These are phyloP conservation scores for Frankliniella fusca DNA, from an alignment of 2,888 invertebrate species.

Conservation along the genomic window DNA sequence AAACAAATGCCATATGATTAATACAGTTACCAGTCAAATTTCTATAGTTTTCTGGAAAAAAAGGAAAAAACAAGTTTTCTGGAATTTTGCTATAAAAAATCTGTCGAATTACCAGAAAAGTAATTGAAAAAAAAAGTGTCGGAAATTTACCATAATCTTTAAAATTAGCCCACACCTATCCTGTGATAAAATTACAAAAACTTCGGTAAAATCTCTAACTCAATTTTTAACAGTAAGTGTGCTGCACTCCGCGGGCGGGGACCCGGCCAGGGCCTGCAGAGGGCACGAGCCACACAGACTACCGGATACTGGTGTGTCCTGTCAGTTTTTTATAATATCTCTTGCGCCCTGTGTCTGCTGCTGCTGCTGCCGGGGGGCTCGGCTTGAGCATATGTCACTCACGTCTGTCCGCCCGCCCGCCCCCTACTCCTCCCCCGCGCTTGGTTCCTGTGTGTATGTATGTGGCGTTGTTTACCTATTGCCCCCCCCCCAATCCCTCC, in stretches of 20 bases:
- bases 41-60: no score
- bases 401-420: neutral
- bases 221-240: neutral
- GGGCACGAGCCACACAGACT: neutral
- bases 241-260: neutral
- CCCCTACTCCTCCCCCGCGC: neutral
- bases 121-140: no score
- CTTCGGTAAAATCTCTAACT: no score
- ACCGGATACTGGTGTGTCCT: neutral
- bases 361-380: neutral
- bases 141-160: no score
- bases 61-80: no score
- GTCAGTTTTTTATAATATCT: neutral
- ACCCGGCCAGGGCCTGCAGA: neutral
- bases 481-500: neutral
- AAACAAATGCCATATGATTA: no score
- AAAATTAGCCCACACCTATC: no score
- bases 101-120: no score
- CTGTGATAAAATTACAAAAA: no score
- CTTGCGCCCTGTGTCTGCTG: neutral
- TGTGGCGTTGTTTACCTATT: neutral
- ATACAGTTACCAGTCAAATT: no score
- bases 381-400: slow-evolving; percentile 26
- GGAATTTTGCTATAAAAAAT: no score
- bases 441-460: neutral